Conservation (phyloP, 2,113 vertebrate genomes). For the Ciconia maguari region DNA sequence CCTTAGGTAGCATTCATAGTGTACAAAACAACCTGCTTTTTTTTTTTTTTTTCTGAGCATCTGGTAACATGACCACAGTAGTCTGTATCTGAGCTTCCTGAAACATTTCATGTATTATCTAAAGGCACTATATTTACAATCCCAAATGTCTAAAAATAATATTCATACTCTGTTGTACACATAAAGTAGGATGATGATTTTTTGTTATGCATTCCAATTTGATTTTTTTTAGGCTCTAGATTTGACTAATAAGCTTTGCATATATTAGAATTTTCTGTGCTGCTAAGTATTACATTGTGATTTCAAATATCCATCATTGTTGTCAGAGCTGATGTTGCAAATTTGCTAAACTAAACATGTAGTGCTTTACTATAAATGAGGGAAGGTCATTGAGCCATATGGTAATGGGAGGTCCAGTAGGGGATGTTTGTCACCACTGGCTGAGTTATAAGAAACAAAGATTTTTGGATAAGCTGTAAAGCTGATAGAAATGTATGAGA, state of each 20-base stretch:
- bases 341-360: slow-evolving; percentile 10
- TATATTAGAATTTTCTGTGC: background rate
- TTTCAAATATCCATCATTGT: slow-evolving; percentile 20
- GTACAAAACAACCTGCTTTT: background rate
- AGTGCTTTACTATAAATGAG: background rate
- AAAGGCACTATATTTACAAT: background rate
- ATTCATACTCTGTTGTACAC: background rate
- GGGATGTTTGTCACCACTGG: background rate
- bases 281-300: background rate
- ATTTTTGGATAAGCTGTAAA: background rate
- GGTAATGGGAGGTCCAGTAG: background rate
- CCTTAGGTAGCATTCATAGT: background rate
- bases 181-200: background rate
- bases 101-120: background rate
- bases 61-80: background rate
- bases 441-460: background rate
- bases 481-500: background rate
- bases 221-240: background rate
- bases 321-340: background rate
- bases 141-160: background rate
- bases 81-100: background rate
- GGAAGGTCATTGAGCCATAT: background rate
- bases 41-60: background rate
- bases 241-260: slow-evolving; percentile 23
- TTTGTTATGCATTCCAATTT: background rate